Base-by-base conservation (phyloP, 2,888 invertebrate species). In the Maniola hyperantus region DNA sequence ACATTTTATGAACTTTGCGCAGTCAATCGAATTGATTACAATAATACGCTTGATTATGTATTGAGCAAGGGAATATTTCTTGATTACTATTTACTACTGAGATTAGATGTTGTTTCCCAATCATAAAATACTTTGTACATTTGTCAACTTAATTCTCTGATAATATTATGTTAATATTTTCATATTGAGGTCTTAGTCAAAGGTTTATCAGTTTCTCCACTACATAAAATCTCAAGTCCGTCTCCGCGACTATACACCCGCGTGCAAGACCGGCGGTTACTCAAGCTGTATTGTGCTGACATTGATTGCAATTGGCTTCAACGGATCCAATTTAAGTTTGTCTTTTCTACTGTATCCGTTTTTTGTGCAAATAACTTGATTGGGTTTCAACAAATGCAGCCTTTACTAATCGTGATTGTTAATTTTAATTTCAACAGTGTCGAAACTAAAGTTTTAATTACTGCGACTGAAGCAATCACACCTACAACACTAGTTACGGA, bases 231-330 rank as follows among this genome's bases (percentile, higher is more conserved):
- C 5, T 20, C 42, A 13, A 26, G 33, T n/a, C 34, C 13, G 39
- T 70, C 75, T 51, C 51, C 42, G 18, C 18, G 46, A 36, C 60
- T 60, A 50, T 34, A 33, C 26, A 26, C 20, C 76, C 80, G 84
- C 82, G 82, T 83, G 84, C 82, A 85, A 87, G 82, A 88, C 84
- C 84, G 80, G 77, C 82, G 85, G 87, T 88, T 84, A 76, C 74
- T 70, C 68, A 70, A 71, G 79, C 79, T 74, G 79, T 84, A 83
- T 83, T 84, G 84, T 84, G 82, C 76, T 68, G 66, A 66, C 61
- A 63, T 69, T 66, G 65, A 66, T 68, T 62, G 65, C 65, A 62
- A 66, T 48, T 44, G 42, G 36, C 36, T 62, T 53, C 34, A 55
- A 60, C 48, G 54, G 54, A 44, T 54, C n/a, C 42, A 48, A 54